Evolutionary conservation across 2,888 invertebrate genomes (phyloP).

Genomic region (Eupithecia vulgata): DNA sequence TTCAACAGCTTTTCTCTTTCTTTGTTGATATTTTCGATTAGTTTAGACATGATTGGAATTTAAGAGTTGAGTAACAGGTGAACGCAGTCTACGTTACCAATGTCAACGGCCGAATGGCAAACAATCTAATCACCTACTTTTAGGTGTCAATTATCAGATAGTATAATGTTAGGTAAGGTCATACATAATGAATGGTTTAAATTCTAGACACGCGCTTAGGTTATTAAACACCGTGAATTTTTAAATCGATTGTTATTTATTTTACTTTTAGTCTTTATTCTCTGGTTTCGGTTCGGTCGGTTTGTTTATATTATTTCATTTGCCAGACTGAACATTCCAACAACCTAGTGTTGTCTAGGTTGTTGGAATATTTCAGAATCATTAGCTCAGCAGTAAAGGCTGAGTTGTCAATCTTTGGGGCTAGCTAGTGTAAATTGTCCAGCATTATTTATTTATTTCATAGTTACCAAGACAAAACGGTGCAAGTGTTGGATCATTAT

Average conservation of each 20-base stretch:
- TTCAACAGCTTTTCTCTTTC: constrained; percentile 75
- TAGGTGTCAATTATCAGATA: constrained; percentile 5
- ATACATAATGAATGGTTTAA: background rate
- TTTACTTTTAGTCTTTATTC: background rate
- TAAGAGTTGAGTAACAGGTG: background rate
- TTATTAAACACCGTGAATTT: background rate
- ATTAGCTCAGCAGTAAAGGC: too few relatives aligned
- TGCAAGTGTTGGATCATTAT: too few relatives aligned
- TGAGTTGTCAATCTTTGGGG: too few relatives aligned
- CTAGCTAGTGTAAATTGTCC: too few relatives aligned
- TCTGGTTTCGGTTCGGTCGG: background rate
- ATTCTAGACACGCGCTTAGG: background rate
- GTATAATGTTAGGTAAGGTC: background rate
- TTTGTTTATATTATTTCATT: background rate
- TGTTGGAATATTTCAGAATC: too few relatives aligned
- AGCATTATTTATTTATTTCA: too few relatives aligned
- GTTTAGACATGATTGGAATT: constrained; percentile 37
- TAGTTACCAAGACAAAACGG: too few relatives aligned
- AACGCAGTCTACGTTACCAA: constrained; percentile 51
- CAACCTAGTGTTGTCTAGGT: too few relatives aligned
- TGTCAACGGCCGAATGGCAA: constrained; percentile 27
- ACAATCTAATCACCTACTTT: constrained; percentile 9
- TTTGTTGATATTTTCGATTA: constrained; percentile 47
- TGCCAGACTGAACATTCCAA: background rate
- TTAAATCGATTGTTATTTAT: background rate